Base-by-base conservation (phyloP, 2,797 vertebrate species). In the Halcyon badia region DNA sequence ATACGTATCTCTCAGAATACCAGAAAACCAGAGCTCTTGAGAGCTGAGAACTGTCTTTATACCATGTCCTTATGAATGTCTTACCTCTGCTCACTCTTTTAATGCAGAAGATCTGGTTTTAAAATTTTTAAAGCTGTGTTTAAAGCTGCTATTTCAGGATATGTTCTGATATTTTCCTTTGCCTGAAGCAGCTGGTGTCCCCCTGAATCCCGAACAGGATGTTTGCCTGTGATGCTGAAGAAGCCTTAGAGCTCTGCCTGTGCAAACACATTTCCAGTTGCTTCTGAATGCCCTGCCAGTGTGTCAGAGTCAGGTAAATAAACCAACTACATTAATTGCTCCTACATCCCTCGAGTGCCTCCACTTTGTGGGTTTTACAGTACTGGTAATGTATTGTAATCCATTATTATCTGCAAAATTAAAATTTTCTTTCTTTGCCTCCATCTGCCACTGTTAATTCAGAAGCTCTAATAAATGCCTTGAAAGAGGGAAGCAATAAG, bases 391-490 rank as follows among this genome's bases (percentile, higher is more conserved):
- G 65, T 92, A 88, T 89, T 88, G 66, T 92, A 95, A 96, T 94
- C 87, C 68, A 85, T 87, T 95, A 94, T 95, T 90, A 95, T 93
- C 87, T 94, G 81, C 87, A 96, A 89, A 96, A 95, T 95, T 95
- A 94, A 95, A 90, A 77, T 86, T 96, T 92, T 70, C 91, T 94
- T 93, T 76, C 82, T 90, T 84, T 94, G 82, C 92, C 76, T 83
- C 60, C 87, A 84, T 95, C 90, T 97, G 85, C 93, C 68, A 52
- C 85, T 96, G 72, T 90, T 97, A 93, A 95, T 95, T 93, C 82
- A 88, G 87, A 81, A 93, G 42, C 80, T 92, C 60, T 97, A 97
- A 97, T 91, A 96, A 96, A 95, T 92, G 84, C 83, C 88, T 91
- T 91, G 80, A 84, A 91, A 96, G 58, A 87, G 60, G 77, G 76